phyloP scores from a whole-genome alignment of 1,140 invertebrate species.

The Antheraea pernyi region DNA sequence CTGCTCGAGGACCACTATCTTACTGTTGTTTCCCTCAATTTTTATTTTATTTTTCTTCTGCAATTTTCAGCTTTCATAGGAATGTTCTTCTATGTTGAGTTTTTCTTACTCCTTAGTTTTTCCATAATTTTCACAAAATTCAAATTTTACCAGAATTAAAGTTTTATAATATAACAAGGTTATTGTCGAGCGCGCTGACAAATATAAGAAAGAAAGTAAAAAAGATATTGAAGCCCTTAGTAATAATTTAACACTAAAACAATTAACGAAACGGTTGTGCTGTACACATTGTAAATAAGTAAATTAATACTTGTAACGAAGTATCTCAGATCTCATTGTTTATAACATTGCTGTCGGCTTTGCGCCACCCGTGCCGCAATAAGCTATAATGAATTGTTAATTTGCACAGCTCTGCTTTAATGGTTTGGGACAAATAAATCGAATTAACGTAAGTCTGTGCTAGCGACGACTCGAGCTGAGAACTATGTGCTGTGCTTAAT shows the following conservation, averaged over 20 bases:
- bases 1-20: no score
- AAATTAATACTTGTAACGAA: background rate
- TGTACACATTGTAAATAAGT: background rate
- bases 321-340: background rate
- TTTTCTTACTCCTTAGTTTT: no score
- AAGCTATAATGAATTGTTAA: slow-evolving; percentile 9
- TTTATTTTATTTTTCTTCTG: no score
- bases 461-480: background rate
- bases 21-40: no score
- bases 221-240: background rate
- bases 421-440: slow-evolving; percentile 5
- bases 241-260: slow-evolving; percentile 14
- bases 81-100: no score
- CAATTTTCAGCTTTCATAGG: no score
- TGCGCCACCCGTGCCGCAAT: background rate
- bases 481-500: no score
- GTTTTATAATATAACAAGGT: no score
- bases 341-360: background rate
- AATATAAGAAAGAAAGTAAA: background rate
- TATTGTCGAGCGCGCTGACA: no score
- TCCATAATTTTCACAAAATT: no score
- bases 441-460: slow-evolving; percentile 6
- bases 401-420: background rate
- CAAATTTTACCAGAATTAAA: no score
- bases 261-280: background rate